Evolutionary conservation across 2,113 vertebrate species (phyloP), one percentile per base, ranked within the genome.

Genomic region (Gnathonemus longibarbis): DNA sequence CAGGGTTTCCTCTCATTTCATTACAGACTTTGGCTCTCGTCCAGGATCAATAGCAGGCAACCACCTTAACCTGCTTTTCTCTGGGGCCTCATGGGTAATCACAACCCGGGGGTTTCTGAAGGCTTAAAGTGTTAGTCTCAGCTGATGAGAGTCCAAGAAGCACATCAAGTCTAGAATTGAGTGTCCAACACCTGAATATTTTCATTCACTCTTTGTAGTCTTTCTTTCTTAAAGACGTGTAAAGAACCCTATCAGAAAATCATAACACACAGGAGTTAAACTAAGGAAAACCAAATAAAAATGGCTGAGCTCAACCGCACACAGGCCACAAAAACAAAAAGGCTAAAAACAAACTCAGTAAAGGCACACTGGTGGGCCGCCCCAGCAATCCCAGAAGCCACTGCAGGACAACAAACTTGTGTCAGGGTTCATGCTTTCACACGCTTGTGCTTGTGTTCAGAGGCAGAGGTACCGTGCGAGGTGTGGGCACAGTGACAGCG

Each of bases 1-100:
- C 89, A 85, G 53, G 89, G 87, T 88, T 48, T 19, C 45, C 88
- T 45, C 35, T 89, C 66, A 56, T 89, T 91, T 91, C 88, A 91
- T 92, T 85, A 91, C 52, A 62, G 89, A 89, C 77, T 17, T 39
- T 89, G 84, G 70, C 91, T 84, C 4, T 8, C 0, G 11, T 89
- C 56, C 89, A 39, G 56, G 35, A 88, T 88, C 90, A 42, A 90
- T 84, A 83, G 39, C 62, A 70, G 45, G 42, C 15, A 80, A 83
- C 42, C 49, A 52, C 62, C 53, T 89, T 39, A 56, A 17, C 46
- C 50, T 31, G 56, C n/a, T 53, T 53, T n/a, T 87, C 53, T 39
- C 70, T 84, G 74, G 88, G 27, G 35, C 74, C 45, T 45, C 42
- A 15, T 53, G 50, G 62, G 48, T 74, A 86, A 90, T 45, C 7